Evolutionary conservation across 2,797 vertebrate genomes (phyloP), one percentile per base, ranked within the genome.

Genomic region (Gephyroberyx darwinii): DNA sequence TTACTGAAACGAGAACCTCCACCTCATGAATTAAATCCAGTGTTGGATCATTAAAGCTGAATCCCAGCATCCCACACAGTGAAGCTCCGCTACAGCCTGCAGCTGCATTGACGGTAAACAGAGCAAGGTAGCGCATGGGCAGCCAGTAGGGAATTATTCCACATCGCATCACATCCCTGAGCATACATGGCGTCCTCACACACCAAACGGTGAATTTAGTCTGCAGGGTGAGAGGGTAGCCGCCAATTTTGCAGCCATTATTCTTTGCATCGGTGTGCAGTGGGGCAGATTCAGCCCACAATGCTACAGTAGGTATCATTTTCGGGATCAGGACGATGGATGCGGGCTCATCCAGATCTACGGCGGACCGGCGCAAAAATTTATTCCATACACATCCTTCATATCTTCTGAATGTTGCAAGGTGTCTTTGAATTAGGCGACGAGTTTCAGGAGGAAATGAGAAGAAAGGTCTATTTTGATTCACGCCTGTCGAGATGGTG

Each of bases 401-500:
- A 8, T 86, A 73, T 78, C 85, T 65, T 41, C 84, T 78, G 8
- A 66, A 65, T 65, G 84, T 80, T 80, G 83, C 84, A 83, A 83
- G 84, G 86, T 81, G 86, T 88, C 80, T 90, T 75, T 89, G 81
- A 83, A 64, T 69, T 47, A 77, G 70, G 26, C 26, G 61, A 56
- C 70, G 71, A 76, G 78, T 54, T 74, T 75, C 70, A 53, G 58
- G 80, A 69, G 80, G 87, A 82, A 77, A 91, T 89, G 89, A 89
- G 84, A 82, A 85, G 90, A 84, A 85, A 78, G 84, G 71, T 82
- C 81, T 90, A 78, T 90, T 89, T 89, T 89, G 86, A 88, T 83
- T 88, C 88, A 84, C 81, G 90, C 80, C 76, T 88, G 84, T 90
- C 85, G 87, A 88, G 88, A 92, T 92, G 93, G 93, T 94, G 89